phyloP scores from a whole-genome alignment of 2,888 invertebrate species.

The Troglohyphantes excavatus region DNA sequence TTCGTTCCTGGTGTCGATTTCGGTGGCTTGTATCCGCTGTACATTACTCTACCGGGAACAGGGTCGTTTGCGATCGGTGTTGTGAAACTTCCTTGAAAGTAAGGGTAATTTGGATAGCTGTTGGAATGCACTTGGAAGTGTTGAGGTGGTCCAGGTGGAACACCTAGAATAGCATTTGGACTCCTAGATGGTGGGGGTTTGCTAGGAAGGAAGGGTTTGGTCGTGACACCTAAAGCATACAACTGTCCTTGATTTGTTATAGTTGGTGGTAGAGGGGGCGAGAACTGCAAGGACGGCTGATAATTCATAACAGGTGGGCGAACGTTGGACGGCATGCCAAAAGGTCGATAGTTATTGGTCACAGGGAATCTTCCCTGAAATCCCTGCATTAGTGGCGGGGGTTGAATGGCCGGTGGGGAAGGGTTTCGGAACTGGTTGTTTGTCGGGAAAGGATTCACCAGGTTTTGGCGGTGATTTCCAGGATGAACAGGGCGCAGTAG shows the following conservation, averaged over 20 bases:
- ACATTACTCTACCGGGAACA: constrained; percentile 65
- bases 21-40: constrained; percentile 75
- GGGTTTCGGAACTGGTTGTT: constrained; percentile 46
- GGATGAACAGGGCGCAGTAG: constrained; percentile 44
- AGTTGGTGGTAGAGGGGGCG: constrained; percentile 48
- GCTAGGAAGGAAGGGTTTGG: constrained; percentile 34
- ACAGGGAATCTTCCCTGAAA: constrained; percentile 57
- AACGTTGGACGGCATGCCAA: constrained; percentile 54
- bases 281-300: constrained; percentile 29
- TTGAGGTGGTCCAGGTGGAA: constrained; percentile 21
- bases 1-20: constrained; percentile 58
- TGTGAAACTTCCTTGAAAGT: constrained; percentile 68
- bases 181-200: constrained; percentile 14
- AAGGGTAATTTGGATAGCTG: constrained; percentile 67
- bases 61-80: constrained; percentile 61
- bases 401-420: constrained; percentile 46
- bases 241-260: constrained; percentile 56
- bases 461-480: constrained; percentile 37
- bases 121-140: constrained; percentile 44
- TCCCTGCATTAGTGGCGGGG: constrained; percentile 66
- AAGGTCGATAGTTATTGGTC: constrained; percentile 48
- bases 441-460: constrained; percentile 19
- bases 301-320: constrained; percentile 58
- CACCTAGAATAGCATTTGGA: constrained; percentile 1
- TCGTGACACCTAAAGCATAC: constrained; percentile 59